Conservation (phyloP, 2,113 vertebrate species). For the Poeciliopsis retropinna region DNA sequence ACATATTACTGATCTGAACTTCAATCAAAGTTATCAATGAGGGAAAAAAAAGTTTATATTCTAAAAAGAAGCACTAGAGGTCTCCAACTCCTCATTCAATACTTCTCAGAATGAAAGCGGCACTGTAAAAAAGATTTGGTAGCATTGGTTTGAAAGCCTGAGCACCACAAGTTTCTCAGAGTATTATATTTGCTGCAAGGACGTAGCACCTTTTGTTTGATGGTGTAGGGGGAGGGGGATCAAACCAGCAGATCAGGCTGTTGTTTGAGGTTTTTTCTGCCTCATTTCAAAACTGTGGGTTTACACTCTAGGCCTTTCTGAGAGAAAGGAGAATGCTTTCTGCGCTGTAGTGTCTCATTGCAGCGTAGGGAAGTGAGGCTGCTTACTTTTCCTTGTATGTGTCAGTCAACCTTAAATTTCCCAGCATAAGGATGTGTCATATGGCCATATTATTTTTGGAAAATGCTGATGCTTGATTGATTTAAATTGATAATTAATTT, state of each 20-base stretch:
- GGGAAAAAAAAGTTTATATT: background rate
- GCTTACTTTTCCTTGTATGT: background rate
- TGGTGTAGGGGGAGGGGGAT: background rate
- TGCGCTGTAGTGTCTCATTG: background rate
- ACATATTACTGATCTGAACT: background rate
- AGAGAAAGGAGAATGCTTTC: constrained; percentile 2
- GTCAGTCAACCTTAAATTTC: background rate
- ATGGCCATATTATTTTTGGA: background rate
- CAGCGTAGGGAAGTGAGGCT: constrained; percentile 19
- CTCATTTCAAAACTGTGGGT: constrained; percentile 25
- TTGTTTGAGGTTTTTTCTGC: background rate
- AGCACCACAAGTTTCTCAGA: background rate
- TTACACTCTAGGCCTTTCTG: constrained; percentile 5
- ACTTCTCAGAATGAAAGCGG: background rate
- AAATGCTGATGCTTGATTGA: background rate
- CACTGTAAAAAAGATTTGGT: background rate
- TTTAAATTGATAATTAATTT: background rate
- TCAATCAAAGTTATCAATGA: background rate
- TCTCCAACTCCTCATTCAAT: background rate
- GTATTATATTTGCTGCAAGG: background rate
- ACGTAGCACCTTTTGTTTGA: background rate
- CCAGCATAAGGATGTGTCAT: background rate
- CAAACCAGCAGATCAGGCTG: background rate
- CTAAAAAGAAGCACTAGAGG: constrained; percentile 9
- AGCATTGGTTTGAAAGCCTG: background rate